Evolutionary conservation across 2,888 invertebrate genomes (phyloP), one percentile per base, ranked within the genome.

Genomic region (Pachydiplax longipennis): DNA sequence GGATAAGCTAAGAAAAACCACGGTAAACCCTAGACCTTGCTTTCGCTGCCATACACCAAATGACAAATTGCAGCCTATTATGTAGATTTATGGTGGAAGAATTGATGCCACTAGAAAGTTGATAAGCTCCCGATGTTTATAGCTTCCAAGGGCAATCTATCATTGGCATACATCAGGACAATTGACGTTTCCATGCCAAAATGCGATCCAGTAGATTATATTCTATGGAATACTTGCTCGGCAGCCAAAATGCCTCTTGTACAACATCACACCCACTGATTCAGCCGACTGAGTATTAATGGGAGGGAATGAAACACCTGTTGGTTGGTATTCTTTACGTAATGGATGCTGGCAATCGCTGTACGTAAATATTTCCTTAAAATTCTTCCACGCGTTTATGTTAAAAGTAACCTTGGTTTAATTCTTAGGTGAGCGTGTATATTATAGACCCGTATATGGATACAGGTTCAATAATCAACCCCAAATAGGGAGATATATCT

Each of bases 121-220:
- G 22, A 37, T 65, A 87, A 61, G 87, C 37, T 65, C 61, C n/a
- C 8, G 12, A 37, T 61, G 37, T 65, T 37, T 12, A 61, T 22
- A 37, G 61, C 37, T 31, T 73, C 37, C 87, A 87, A 87, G 87
- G 87, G 65, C 87, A n/a, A 61, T 61, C 87, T 35, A 61, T 87
- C 37, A 61, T 35, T 87, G 61, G 87, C 61, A 61, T 31, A 87
- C 87, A 61, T 87, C 87, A 65, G 65, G 37, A 87, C 87, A 87
- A 87, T 87, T 87, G 87, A 87, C 87, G 87, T 87, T 87, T 61
- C n/a, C 87, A 87, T 87, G 87, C 87, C 87, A 87, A 87, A 87
- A 61, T 87, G 61, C 87, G 61, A 87, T 61, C 40, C 87, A 58
- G n/a, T 22, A 37, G 61, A 65, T 87, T 37, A 87, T 87, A 61